These are phyloP conservation scores for Podarcis siculus DNA, from an alignment of 2,797 vertebrate genomes.

Conservation along the genomic window DNA sequence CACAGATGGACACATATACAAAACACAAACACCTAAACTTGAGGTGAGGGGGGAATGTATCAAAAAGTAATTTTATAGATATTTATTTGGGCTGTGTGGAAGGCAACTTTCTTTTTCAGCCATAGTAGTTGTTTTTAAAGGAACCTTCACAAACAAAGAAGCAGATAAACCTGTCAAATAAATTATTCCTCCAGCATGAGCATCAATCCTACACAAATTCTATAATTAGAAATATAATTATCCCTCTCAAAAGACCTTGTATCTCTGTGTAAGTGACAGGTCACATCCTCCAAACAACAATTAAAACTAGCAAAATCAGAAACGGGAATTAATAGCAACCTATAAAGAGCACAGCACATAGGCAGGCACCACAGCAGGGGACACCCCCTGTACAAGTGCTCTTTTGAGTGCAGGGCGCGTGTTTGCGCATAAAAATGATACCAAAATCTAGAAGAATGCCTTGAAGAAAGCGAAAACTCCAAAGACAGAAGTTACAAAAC, in stretches of 20 bases:
- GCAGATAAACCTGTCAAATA: conserved; percentile 52
- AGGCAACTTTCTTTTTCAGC: not conserved
- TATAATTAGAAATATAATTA: conserved; percentile 41
- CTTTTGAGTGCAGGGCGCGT: not conserved
- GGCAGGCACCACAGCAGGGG: conserved; percentile 29
- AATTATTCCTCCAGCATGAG: conserved; percentile 55
- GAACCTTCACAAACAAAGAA: conserved; percentile 52
- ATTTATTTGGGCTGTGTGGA: not conserved
- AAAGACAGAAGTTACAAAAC: not conserved
- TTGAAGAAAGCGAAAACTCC: not conserved
- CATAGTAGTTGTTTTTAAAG: conserved; percentile 25
- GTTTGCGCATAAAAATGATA: not conserved
- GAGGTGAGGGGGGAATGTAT: too few species aligned
- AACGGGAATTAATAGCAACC: conserved; percentile 32
- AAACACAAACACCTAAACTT: not conserved
- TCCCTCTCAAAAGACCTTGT: conserved; percentile 19
- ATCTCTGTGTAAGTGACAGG: not conserved
- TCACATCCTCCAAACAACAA: conserved; percentile 32
- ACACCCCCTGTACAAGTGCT: conserved; percentile 11
- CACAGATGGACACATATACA: not conserved
- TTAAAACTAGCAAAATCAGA: conserved; percentile 34
- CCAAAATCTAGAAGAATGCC: not conserved
- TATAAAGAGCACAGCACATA: not conserved
- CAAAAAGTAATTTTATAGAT: too few species aligned
- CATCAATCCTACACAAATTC: conserved; percentile 47